Conservation (phyloP, 2,888 invertebrate species). For the Pyrocoelia pectoralis region DNA sequence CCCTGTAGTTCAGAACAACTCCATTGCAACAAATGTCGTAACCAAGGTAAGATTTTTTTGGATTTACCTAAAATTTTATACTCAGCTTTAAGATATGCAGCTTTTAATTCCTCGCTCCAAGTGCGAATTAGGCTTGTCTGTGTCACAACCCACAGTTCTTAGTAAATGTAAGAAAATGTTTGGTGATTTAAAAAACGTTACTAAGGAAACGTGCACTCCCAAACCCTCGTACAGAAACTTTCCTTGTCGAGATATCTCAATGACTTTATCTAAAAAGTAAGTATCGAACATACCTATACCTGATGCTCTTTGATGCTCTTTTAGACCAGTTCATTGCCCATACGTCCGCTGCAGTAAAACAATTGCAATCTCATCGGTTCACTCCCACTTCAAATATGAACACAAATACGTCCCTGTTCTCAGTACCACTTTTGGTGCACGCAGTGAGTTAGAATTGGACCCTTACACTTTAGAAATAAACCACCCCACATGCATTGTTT, state of each 20-base stretch:
- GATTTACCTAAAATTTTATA: too few species aligned
- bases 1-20: too few species aligned
- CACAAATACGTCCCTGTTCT: constrained; percentile 57
- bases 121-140: background rate
- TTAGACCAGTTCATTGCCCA: constrained; percentile 63
- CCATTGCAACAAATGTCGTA: too few species aligned
- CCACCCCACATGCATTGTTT: constrained; percentile 47
- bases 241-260: background rate
- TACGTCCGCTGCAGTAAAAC: constrained; percentile 62
- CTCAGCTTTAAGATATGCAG: background rate
- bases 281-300: background rate
- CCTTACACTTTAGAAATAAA: constrained; percentile 49
- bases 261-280: constrained; percentile 32
- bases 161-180: constrained; percentile 35
- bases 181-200: constrained; percentile 25
- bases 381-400: constrained; percentile 66
- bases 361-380: constrained; percentile 63
- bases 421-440: constrained; percentile 47
- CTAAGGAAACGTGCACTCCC: background rate
- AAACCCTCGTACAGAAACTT: background rate
- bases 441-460: constrained; percentile 51
- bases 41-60: too few species aligned
- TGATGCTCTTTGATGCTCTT: constrained; percentile 30
- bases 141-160: background rate
- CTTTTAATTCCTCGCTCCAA: background rate